Evolutionary conservation across 2,113 vertebrate genomes (phyloP).

Genomic region (Ophiodon elongatus): DNA sequence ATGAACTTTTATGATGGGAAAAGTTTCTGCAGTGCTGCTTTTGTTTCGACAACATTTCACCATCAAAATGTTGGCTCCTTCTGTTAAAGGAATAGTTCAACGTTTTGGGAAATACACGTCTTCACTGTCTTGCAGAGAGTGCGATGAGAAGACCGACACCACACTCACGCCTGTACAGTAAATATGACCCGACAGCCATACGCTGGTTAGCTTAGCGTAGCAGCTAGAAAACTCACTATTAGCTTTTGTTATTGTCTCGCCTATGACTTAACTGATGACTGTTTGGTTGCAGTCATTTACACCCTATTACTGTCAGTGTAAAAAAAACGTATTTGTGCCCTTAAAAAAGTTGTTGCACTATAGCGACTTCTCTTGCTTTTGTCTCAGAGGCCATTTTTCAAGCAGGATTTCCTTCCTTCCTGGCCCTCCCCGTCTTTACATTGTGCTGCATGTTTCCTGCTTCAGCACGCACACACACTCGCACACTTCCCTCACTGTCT

Average conservation of each 20-base stretch:
- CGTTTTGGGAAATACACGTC: not conserved
- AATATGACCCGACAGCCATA: not conserved
- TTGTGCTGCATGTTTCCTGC: slow-evolving; percentile 85
- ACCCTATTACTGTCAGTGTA: slow-evolving; percentile 33
- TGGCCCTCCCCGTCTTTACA: slow-evolving; percentile 85
- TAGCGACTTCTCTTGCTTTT: slow-evolving; percentile 77
- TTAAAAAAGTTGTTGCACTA: slow-evolving; percentile 34
- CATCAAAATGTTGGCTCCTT: not conserved
- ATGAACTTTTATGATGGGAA: not conserved
- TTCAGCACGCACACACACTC: slow-evolving; percentile 43
- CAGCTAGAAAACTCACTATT: not conserved
- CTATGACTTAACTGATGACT: not conserved
- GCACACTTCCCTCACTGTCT: slow-evolving; percentile 33
- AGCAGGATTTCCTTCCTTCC: slow-evolving; percentile 88
- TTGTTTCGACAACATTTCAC: not conserved
- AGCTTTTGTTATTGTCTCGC: not conserved
- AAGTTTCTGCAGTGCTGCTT: not conserved
- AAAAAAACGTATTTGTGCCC: slow-evolving; percentile 5
- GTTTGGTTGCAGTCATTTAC: slow-evolving; percentile 5
- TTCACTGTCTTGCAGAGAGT: not conserved
- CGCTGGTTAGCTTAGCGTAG: not conserved
- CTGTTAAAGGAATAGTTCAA: not conserved
- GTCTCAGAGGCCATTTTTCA: slow-evolving; percentile 74
- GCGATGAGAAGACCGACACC: not conserved
- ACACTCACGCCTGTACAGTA: not conserved